A percentile compares a stretch with the other conserved stretches of the same genome.
phyloP scores from a whole-genome alignment of 1,140 invertebrate genomes.

The Nilaparvata lugens region DNA sequence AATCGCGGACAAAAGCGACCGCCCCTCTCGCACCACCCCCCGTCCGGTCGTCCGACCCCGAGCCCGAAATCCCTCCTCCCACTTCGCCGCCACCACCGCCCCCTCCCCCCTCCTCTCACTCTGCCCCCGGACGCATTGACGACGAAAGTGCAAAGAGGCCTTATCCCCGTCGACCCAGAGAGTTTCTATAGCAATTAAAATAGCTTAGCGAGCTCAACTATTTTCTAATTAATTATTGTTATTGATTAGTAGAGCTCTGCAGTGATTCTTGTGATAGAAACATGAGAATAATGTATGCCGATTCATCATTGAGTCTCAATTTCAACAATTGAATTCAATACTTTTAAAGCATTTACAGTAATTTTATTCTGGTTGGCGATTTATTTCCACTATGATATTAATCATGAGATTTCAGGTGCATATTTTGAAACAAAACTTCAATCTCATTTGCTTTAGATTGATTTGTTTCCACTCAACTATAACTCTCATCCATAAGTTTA shows the following conservation, averaged over 20 bases:
- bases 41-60: constrained; percentile 40
- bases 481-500: no score
- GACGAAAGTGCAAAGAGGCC: constrained; percentile 23
- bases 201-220: background rate
- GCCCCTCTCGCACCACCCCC: constrained; percentile 43
- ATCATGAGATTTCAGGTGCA: no score
- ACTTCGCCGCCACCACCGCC: constrained; percentile 16
- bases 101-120: constrained; percentile 16
- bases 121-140: constrained; percentile 19
- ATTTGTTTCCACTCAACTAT: no score
- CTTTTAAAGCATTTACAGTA: no score
- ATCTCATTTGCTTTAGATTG: no score
- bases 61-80: constrained; percentile 17
- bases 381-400: no score
- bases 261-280: background rate
- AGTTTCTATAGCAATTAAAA: constrained; percentile 24
- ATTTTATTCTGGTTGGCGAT: no score
- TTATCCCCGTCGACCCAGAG: constrained; percentile 26
- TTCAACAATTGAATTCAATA: no score
- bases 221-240: background rate
- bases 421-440: no score
- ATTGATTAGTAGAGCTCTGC: background rate
- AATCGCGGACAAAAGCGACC: constrained; percentile 52
- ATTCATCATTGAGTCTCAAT: no score
- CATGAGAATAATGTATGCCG: background rate